Evolutionary conservation across 2,113 vertebrate genomes (phyloP).

Genomic region (Ramphastos sulfuratus): DNA sequence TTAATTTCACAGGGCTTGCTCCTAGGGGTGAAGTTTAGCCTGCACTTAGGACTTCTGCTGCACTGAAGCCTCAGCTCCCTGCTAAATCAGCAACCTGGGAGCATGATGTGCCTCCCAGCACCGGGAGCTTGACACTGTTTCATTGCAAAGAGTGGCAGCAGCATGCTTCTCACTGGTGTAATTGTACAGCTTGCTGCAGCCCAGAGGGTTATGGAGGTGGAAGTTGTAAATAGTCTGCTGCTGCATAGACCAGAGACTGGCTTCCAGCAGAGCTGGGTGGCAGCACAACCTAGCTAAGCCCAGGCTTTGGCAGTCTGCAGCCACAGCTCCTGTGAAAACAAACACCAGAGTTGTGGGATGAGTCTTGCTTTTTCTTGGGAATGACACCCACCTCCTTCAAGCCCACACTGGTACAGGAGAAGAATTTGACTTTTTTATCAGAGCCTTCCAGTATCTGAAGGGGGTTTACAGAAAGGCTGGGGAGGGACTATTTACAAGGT

Average conservation of each 20-base stretch:
- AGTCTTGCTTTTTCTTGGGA: not conserved
- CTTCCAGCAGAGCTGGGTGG: not conserved
- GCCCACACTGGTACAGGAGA: not conserved
- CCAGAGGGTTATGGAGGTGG: not conserved
- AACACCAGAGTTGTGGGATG: not conserved
- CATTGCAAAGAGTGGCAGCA: not conserved
- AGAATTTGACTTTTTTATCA: not conserved
- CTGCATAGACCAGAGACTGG: not conserved
- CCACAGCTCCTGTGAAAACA: not conserved
- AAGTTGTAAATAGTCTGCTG: not conserved
- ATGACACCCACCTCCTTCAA: not conserved
- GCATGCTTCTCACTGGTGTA: not conserved
- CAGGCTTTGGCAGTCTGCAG: not conserved
- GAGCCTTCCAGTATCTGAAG: too few relatives aligned
- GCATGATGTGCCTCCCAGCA: not conserved
- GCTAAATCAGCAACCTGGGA: not conserved
- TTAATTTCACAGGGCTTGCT: not conserved
- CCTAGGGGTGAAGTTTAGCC: not conserved
- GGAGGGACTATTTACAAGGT: too few relatives aligned
- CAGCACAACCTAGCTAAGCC: not conserved
- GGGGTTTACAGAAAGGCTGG: too few relatives aligned
- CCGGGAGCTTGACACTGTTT: rapidly evolving
- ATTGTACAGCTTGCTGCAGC: not conserved
- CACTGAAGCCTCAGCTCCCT: not conserved
- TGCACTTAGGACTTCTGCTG: not conserved